These are phyloP conservation scores for Sitobion miscanthi DNA, from an alignment of 1,140 invertebrate genomes.

Conservation along the genomic window DNA sequence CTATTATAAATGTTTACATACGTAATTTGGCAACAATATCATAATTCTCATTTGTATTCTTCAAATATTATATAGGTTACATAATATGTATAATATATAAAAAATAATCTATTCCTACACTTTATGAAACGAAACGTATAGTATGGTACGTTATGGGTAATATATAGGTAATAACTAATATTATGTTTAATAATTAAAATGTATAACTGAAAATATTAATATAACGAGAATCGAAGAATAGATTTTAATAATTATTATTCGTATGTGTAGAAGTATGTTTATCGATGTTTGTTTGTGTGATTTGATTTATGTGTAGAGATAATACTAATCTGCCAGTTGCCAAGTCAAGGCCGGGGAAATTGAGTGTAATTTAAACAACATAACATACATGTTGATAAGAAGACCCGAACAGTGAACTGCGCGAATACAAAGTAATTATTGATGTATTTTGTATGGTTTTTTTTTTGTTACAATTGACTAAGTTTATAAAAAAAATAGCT, in stretches of 20 bases:
- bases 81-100: too few species aligned
- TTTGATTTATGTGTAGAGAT: background rate
- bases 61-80: background rate
- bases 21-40: background rate
- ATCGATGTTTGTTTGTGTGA: background rate
- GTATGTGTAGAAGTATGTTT: background rate
- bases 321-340: too few species aligned
- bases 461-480: background rate
- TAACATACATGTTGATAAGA: too few species aligned
- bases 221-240: background rate
- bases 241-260: background rate
- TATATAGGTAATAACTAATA: background rate
- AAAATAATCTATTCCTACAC: background rate
- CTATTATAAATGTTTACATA: background rate
- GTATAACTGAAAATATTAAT: background rate
- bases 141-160: too few species aligned
- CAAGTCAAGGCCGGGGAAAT: too few species aligned
- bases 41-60: background rate
- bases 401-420: too few species aligned
- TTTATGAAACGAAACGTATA: background rate
- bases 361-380: too few species aligned
- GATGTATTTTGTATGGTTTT: too few species aligned
- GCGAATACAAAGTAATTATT: background rate
- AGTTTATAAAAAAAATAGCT: background rate
- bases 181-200: background rate